Base-by-base conservation (phyloP, 2,797 vertebrate species). In the Xerus rutilus region DNA sequence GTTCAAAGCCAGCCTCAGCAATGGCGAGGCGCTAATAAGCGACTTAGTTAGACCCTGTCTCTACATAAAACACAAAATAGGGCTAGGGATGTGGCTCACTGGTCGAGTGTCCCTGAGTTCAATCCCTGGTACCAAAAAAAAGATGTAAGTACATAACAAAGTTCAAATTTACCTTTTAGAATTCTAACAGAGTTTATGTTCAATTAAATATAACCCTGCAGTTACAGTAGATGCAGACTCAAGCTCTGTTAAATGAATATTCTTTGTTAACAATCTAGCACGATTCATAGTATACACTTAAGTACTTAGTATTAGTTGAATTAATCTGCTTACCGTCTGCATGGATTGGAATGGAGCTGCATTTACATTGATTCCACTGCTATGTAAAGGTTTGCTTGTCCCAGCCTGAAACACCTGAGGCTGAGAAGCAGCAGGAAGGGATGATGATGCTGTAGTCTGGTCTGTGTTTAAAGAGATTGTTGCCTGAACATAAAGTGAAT, bases 291-390 rank as follows among this genome's bases (percentile, higher is more conserved):
- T 39, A 83, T 23, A 90, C 18, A 59, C 9, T 17, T 64, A 95
- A 17, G 43, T 23, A 95, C 49, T 72, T 25, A 57, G 1, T 1
- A 23, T 1, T 45, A 9, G 20, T 1, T 91, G 49, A 54, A 82
- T 91, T 94, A 70, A 91, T 25, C 25, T 95, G 96, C 98, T 98
- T 97, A 99, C 99, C 99, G 99, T 99, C 98, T 99, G 99, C 99
- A 99, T 99, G 98, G 99, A 99, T 62, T 99, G 99, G 99, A 99
- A 99, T 98, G 99, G 99, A 98, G 99, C 99, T 97, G 99, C 99
- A 94, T 99, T 99, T 98, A 99, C 99, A 98, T 99, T 99, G 98
- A 99, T 99, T 98, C 99, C 99, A n/a, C 99, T 99, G 98, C 99
- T 99, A 97, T 99, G 99, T 97, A 99, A 98, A 96, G 99, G 99